phyloP scores from a whole-genome alignment of 2,888 invertebrate genomes.

The Strigamia crassipes region DNA sequence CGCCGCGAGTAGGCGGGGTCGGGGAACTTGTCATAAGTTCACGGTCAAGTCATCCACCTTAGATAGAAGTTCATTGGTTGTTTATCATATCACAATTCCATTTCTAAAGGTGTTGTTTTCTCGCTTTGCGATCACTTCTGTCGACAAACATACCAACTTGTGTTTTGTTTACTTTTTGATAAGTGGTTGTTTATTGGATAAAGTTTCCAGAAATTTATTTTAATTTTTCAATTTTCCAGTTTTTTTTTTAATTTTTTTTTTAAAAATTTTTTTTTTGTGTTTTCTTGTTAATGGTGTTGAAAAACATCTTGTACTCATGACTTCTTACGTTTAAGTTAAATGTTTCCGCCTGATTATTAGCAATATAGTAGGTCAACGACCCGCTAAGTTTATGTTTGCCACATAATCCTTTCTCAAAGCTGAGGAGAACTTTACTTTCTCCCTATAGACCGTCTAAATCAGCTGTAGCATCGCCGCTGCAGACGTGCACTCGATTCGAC shows the following conservation, averaged over 20 bases:
- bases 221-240: not conserved
- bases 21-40: conserved; percentile 42
- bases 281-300: not conserved
- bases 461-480: not conserved
- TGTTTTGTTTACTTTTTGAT: not conserved
- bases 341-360: conserved; percentile 28
- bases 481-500: conserved; percentile 6
- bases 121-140: not conserved
- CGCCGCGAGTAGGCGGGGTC: conserved; percentile 29
- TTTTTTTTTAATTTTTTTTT: too few species aligned
- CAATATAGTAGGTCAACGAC: conserved; percentile 22
- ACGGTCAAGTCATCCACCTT: conserved; percentile 40
- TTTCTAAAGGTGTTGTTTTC: conserved; percentile 32
- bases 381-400: not conserved
- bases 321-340: not conserved
- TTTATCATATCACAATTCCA: conserved; percentile 36
- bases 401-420: not conserved
- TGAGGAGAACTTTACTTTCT: conserved; percentile 13
- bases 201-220: not conserved
- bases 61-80: conserved; percentile 24
- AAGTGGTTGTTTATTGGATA: not conserved
- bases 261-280: not conserved
- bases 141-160: not conserved
- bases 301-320: not conserved
- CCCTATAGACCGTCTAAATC: not conserved